Evolutionary conservation across 2,797 vertebrate species (phyloP).

Genomic region (Psittacula echo): DNA sequence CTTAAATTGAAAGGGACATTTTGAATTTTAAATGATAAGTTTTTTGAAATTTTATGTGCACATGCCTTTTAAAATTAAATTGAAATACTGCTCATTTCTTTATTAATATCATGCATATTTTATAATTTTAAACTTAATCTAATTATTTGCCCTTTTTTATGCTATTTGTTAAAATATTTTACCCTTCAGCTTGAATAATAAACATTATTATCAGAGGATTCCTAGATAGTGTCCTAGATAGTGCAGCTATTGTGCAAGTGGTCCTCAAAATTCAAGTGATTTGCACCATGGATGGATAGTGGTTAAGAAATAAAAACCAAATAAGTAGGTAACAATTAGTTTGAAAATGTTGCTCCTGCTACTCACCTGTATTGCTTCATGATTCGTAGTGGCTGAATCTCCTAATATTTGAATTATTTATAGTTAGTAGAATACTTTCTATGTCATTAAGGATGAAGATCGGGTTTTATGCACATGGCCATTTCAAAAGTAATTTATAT

Average conservation of each 20-base stretch:
- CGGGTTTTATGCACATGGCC: rapidly evolving
- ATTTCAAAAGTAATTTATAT: neutral
- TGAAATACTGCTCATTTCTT: neutral
- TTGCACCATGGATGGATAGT: neutral
- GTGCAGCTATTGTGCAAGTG: neutral
- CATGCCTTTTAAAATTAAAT: neutral
- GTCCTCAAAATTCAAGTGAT: neutral
- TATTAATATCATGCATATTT: neutral
- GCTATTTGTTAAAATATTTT: neutral
- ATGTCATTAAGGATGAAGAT: neutral
- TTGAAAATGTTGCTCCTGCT: neutral
- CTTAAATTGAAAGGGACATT: neutral
- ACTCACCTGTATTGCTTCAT: neutral
- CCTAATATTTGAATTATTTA: neutral
- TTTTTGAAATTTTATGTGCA: neutral
- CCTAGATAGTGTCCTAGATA: neutral
- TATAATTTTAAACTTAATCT: neutral
- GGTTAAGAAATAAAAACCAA: neutral
- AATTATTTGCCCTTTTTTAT: neutral
- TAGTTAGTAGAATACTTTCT: neutral
- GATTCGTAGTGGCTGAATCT: neutral
- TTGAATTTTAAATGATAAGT: neutral
- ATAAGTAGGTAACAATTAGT: neutral
- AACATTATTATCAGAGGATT: neutral
- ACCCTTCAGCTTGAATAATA: neutral